A percentile compares a stretch with the other conserved stretches of the same genome.
Evolutionary conservation across 2,797 vertebrate species (phyloP).

Genomic region (Propithecus perrieri): DNA sequence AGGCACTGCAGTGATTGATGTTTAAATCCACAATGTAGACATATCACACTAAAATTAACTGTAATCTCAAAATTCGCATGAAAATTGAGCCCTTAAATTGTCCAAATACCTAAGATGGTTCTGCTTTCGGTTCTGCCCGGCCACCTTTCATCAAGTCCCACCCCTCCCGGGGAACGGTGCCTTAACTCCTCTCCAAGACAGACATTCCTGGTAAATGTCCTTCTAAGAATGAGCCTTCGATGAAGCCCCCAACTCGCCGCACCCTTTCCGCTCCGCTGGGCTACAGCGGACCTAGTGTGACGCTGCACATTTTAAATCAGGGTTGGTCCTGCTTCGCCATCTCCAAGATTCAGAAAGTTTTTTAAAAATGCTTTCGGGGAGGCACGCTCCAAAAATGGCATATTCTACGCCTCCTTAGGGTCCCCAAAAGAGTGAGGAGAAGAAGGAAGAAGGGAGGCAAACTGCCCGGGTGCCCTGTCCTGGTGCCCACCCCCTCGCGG

Average conservation of each 20-base stretch:
- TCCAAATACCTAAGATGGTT: not conserved
- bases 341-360: not conserved
- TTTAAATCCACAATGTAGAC: not conserved
- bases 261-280: too few species aligned
- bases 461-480: not conserved
- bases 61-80: not conserved
- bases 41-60: not conserved
- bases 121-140: not conserved
- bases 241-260: not conserved
- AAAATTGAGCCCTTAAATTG: not conserved
- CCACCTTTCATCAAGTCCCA: not conserved
- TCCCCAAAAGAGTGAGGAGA: not conserved
- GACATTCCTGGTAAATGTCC: not conserved
- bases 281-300: not conserved
- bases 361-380: not conserved
- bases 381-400: not conserved
- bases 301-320: not conserved
- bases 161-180: not conserved
- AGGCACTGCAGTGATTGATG: too few species aligned
- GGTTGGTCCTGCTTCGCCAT: not conserved
- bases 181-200: not conserved
- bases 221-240: not conserved
- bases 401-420: not conserved
- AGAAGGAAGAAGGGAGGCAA: not conserved
- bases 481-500: not conserved